A percentile compares a stretch with the other conserved stretches of the same genome.
Conservation (phyloP, 2,888 invertebrate genomes). For the Sesia apiformis region DNA sequence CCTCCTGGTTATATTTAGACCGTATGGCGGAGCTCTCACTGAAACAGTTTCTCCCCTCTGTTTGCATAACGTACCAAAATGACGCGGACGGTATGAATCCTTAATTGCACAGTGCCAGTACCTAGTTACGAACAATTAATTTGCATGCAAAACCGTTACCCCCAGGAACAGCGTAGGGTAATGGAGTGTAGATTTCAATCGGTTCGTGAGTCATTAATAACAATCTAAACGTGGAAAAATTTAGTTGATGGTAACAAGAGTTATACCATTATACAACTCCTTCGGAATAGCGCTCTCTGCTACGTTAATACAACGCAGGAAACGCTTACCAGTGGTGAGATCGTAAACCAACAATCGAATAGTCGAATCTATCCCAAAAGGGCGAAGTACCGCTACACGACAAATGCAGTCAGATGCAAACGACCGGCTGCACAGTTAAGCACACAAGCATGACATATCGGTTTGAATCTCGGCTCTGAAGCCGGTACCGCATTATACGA, state of each 20-base stretch:
- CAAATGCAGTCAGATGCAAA: constrained; percentile 48
- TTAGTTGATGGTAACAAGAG: background rate
- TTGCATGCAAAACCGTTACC: background rate
- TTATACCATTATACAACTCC: no score
- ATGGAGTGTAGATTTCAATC: constrained; percentile 5
- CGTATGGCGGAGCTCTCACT: constrained; percentile 55
- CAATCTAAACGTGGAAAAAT: constrained; percentile 9
- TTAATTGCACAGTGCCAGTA: constrained; percentile 20
- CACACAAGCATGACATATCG: constrained; percentile 32
- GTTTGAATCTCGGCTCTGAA: constrained; percentile 23
- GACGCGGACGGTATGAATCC: constrained; percentile 28
- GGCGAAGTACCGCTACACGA: constrained; percentile 44
- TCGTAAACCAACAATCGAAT: constrained; percentile 30
- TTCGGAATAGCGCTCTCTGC: no score
- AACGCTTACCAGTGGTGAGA: constrained; percentile 1
- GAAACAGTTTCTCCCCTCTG: constrained; percentile 58
- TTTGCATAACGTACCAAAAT: constrained; percentile 46
- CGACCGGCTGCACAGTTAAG: constrained; percentile 30
- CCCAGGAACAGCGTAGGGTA: background rate
- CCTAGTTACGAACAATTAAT: background rate
- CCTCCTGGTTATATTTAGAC: constrained; percentile 62
- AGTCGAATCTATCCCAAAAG: constrained; percentile 35
- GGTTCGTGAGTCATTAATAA: constrained; percentile 4
- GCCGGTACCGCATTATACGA: constrained; percentile 23
- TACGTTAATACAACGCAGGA: no score